Evolutionary conservation across 2,888 invertebrate species (phyloP).

Genomic region (Eucriotettix oculatus): DNA sequence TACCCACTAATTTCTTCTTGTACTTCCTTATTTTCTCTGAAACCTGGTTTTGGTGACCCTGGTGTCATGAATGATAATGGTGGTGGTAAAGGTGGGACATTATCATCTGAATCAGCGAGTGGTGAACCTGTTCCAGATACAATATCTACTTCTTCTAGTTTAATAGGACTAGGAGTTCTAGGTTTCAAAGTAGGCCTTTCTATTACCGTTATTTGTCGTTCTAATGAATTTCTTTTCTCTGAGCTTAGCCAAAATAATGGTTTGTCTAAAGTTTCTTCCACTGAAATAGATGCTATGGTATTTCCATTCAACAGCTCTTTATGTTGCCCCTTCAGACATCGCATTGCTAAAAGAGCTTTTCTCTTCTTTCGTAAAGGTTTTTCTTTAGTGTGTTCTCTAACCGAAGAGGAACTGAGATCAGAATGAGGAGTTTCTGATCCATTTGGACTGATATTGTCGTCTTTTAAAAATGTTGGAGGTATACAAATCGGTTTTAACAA

Average conservation of each 20-base stretch:
- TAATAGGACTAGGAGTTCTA: not conserved
- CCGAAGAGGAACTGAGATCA: not conserved
- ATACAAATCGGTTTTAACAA: not conserved
- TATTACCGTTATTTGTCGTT: slow-evolving; percentile 11
- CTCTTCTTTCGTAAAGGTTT: slow-evolving; percentile 17
- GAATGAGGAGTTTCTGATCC: not conserved
- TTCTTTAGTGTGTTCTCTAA: slow-evolving; percentile 5
- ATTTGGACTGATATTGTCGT: not conserved
- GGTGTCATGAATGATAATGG: too few relatives aligned
- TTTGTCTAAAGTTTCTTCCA: slow-evolving; percentile 10
- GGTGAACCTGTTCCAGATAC: not conserved
- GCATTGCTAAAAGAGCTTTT: slow-evolving; percentile 16
- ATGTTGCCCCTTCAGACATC: slow-evolving; percentile 6
- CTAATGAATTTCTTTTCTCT: slow-evolving; percentile 5
- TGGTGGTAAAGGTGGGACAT: not conserved
- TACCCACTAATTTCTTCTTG: too few relatives aligned
- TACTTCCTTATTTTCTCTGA: too few relatives aligned
- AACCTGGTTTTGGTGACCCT: too few relatives aligned
- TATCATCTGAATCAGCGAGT: not conserved
- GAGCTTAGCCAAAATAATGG: slow-evolving; percentile 10
- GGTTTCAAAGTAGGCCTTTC: not conserved
- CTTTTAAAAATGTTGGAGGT: not conserved
- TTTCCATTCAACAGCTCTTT: slow-evolving; percentile 4
- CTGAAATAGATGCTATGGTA: slow-evolving; percentile 2
- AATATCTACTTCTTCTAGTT: not conserved